Evolutionary conservation across 2,888 invertebrate species (phyloP), one percentile per base, ranked within the genome.

Genomic region (Dryococelus australis): DNA sequence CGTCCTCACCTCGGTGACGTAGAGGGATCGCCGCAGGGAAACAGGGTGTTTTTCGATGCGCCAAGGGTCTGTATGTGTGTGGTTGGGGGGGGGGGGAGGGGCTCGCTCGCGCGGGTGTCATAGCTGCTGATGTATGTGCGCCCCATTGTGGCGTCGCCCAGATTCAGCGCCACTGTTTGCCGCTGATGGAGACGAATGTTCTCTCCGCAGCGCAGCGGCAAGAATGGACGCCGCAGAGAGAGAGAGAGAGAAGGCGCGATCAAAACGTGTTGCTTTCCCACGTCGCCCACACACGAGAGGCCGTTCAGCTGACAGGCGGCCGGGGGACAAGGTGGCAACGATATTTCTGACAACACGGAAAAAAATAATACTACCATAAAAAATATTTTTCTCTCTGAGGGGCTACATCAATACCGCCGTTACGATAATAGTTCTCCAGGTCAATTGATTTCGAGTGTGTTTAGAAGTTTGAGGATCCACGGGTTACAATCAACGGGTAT

Each of bases 141-240:
- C 8, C 1, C 65, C 65, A n/a, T n/a, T n/a, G 65, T n/a, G 65
- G 65, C 24, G 65, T 20, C 24, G 65, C 65, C 20, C 65, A 65
- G 65, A 65, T 65, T 65, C 65, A 8, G 65, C 8, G 65, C 65
- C 65, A n/a, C 65, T 65, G 65, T 65, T 65, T 20, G 20, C 65
- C 65, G 65, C 20, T 65, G 65, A 65, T 65, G 65, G 65, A 65
- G 65, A 65, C 65, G 65, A 65, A 65, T 65, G 65, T 65, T n/a
- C 65, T 20, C 20, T 20, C 24, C n/a, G n/a, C 65, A 8, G 20
- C n/a, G n/a, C 65, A 8, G 20, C 65, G 65, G n/a, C 24, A n/a
- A 65, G 20, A 65, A 65, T 9, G 65, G 20, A 35, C 35, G 65
- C n/a, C 24, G 16, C 13, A n/a, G 65, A 65, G 65, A 65, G 47